These are phyloP conservation scores for Scylla paramamosain DNA, from an alignment of 1,140 invertebrate genomes.

Conservation along the genomic window DNA sequence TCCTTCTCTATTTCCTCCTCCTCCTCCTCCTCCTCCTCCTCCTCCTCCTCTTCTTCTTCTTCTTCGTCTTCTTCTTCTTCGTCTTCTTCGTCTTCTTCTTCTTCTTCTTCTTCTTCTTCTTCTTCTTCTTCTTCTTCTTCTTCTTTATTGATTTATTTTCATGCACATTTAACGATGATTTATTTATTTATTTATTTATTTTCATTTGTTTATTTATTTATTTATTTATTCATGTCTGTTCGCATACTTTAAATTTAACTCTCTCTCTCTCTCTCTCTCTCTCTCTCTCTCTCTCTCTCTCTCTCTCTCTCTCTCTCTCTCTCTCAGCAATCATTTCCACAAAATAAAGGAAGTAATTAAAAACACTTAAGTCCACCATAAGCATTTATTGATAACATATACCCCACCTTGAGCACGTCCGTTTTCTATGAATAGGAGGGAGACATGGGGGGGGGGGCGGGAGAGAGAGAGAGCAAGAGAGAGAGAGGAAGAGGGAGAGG, in stretches of 20 bases:
- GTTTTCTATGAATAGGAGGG: not conserved
- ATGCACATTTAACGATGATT: not conserved
- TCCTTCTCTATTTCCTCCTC: not conserved
- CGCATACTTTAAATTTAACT: not conserved
- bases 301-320: conserved; percentile 7
- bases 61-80: not conserved
- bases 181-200: not conserved
- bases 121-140: not conserved
- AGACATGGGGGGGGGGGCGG: not conserved
- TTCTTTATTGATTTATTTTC: not conserved
- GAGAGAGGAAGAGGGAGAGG: not conserved
- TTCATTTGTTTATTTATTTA: not conserved
- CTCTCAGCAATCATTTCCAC: not conserved
- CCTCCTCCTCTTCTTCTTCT: not conserved
- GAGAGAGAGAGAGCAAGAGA: not conserved
- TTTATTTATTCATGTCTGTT: not conserved
- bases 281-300: conserved; percentile 9
- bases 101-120: not conserved
- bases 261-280: not conserved
- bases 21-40: not conserved
- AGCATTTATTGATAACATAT: not conserved
- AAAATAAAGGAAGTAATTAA: not conserved
- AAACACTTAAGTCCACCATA: not conserved
- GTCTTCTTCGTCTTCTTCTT: not conserved
- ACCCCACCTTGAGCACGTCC: not conserved